Conservation (phyloP, 2,888 invertebrate species). For the Eupeodes latifasciatus region DNA sequence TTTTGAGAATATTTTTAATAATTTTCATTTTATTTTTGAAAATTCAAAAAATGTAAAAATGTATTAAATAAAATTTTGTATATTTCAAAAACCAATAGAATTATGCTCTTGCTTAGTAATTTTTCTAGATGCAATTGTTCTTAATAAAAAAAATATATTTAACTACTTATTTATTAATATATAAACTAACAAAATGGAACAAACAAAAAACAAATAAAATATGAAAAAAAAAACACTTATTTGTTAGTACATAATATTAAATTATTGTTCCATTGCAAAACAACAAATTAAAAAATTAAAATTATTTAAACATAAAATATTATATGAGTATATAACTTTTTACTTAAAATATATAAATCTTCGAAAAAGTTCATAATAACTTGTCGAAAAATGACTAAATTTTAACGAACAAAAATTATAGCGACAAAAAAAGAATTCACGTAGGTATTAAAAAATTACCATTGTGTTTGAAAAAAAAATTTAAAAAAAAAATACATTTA, state of each 20-base stretch:
- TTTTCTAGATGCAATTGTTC: conserved; percentile 40
- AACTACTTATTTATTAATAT: conserved; percentile 8
- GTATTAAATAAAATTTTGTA: no score
- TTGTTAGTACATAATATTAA: conserved; percentile 19
- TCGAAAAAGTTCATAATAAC: conserved; percentile 60
- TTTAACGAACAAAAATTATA: conserved; percentile 16
- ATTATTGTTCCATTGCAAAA: conserved; percentile 62
- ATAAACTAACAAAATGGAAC: conserved; percentile 60
- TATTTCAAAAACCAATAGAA: neutral
- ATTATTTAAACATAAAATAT: neutral
- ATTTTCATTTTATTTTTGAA: no score
- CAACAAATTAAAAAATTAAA: conserved; percentile 32
- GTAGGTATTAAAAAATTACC: conserved; percentile 47
- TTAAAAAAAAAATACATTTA: conserved; percentile 52
- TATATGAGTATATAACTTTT: neutral
- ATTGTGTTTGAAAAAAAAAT: conserved; percentile 36
- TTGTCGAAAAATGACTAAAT: conserved; percentile 47
- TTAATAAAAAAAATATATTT: neutral
- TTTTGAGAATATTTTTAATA: neutral
- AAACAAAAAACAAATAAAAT: conserved; percentile 65
- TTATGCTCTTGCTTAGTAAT: neutral
- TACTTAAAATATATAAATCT: conserved; percentile 9
- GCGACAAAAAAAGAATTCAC: conserved; percentile 27
- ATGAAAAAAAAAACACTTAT: conserved; percentile 18
- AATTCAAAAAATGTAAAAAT: no score